Evolutionary conservation across 2,888 invertebrate species (phyloP), one percentile per base, ranked within the genome.

Genomic region (Xiphydria camelus): DNA sequence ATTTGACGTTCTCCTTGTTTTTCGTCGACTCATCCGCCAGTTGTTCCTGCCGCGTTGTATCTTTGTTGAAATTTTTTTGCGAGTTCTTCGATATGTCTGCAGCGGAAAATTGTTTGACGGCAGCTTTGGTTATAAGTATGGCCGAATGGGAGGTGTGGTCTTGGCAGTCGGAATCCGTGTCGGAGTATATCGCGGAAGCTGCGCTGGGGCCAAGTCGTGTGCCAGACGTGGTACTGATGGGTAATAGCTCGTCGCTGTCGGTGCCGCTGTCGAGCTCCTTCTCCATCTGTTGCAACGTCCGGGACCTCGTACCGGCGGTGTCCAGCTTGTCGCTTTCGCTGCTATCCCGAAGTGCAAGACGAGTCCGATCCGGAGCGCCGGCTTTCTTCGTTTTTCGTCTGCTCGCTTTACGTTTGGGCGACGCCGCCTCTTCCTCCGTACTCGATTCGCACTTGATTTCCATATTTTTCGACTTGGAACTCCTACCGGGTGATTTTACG

Each of bases 131-230:
- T 59, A 89, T 82, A 52, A 89, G 81, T 33, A 79, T 80, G 57
- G 82, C 80, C 22, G 83, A 82, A 61, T 81, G 83, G 10, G 84
- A 83, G 53, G 80, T 80, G 39, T 82, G 82, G 35, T 80, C 79
- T 61, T 82, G 83, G 2, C 78, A 74, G 65, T 85, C 86, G 1
- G 86, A 82, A 61, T 89, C 88, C 57, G 88, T 89, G 59, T 92
- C 91, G 0, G 92, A 91, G 75, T 92, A 93, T 60, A 92, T 91
- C 49, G 88, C 86, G 14, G 84, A 79, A n/a, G 83, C 81, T 45
- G 82, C 81, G 35, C 82, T 78, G 2, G 71, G 68, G 3, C 65
- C 70, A 5, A 69, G 53, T 1, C 66, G 66, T 14, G 63, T 53
- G 1, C 60, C 54, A 0, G 64, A 45, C 4, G 47, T 55, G 10